Percentiles rank a stretch among this genome's conserved stretches.
These are phyloP conservation scores for Anolis apletophallus DNA, from an alignment of 2,797 vertebrate genomes.

Conservation along the genomic window DNA sequence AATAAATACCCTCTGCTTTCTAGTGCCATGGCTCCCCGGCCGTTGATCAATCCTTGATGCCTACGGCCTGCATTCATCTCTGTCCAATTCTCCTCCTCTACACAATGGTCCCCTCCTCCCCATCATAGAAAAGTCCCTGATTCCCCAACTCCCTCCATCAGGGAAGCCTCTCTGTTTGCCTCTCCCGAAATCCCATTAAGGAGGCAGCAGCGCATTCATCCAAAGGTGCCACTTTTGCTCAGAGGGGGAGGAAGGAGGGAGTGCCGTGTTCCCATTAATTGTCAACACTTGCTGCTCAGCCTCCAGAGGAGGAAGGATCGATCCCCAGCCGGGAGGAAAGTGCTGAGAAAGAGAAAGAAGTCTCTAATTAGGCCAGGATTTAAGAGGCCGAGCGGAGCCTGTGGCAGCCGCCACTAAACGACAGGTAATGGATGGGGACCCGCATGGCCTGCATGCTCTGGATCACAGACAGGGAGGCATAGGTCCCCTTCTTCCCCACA, in stretches of 20 bases:
- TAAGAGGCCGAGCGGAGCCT: slow-evolving; percentile 51
- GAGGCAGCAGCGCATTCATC: slow-evolving; percentile 41
- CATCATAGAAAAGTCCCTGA: too few species aligned
- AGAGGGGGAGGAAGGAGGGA: slow-evolving; percentile 22
- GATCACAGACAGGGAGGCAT: slow-evolving; percentile 9
- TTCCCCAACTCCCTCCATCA: too few species aligned
- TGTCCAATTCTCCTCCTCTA: neutral
- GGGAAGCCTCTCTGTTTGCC: too few species aligned
- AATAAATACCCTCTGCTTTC: too few species aligned
- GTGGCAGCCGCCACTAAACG: slow-evolving; percentile 61
- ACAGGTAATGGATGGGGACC: slow-evolving; percentile 54
- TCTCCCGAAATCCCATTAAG: neutral
- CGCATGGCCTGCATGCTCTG: slow-evolving; percentile 22
- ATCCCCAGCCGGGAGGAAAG: slow-evolving; percentile 64
- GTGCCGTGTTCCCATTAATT: slow-evolving; percentile 71
- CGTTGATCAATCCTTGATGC: neutral
- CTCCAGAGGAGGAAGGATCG: slow-evolving; percentile 67
- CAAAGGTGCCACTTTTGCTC: slow-evolving; percentile 49
- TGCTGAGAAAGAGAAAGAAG: slow-evolving; percentile 67
- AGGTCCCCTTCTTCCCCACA: too few species aligned
- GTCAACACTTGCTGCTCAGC: slow-evolving; percentile 70
- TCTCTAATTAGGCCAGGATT: slow-evolving; percentile 68
- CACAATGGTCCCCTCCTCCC: neutral
- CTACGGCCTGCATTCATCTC: neutral
- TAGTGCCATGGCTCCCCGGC: neutral